A percentile compares a stretch with the other conserved stretches of the same genome.
Conservation (phyloP, 2,113 vertebrate genomes). For the Pteropus alecto region DNA sequence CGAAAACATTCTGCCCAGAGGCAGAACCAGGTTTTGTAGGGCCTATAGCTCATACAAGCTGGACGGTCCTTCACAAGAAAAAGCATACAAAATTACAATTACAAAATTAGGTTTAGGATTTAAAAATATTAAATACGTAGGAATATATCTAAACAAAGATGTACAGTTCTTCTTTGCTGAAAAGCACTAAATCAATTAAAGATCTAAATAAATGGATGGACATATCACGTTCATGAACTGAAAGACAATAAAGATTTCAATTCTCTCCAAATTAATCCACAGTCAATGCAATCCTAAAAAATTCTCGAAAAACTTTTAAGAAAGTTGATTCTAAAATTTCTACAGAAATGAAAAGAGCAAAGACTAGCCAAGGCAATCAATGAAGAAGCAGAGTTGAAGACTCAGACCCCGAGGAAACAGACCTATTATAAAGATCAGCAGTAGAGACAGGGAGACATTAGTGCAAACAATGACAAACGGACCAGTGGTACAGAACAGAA, state of each 20-base stretch:
- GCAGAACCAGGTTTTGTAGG: not conserved
- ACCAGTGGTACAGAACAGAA: not conserved
- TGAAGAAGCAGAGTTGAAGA: not conserved
- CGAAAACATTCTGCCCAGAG: not conserved
- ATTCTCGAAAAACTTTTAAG: not conserved
- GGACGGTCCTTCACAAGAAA: not conserved
- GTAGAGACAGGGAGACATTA: not conserved
- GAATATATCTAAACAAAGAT: constrained; percentile 1
- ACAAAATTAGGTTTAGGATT: constrained; percentile 23
- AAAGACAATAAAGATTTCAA: not conserved
- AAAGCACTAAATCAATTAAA: not conserved
- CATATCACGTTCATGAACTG: not conserved
- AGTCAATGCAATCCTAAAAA: not conserved
- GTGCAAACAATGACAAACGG: not conserved
- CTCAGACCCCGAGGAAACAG: not conserved
- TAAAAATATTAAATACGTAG: not conserved
- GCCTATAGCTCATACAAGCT: not conserved
- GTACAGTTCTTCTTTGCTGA: not conserved
- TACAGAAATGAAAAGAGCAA: not conserved
- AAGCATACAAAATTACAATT: not conserved
- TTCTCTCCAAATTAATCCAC: constrained; percentile 14
- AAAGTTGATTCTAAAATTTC: constrained; percentile 18
- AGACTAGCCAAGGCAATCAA: not conserved
- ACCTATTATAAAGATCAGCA: not conserved
- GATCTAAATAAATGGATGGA: not conserved